phyloP scores from a whole-genome alignment of 2,113 vertebrate genomes.

The Motacilla alba region DNA sequence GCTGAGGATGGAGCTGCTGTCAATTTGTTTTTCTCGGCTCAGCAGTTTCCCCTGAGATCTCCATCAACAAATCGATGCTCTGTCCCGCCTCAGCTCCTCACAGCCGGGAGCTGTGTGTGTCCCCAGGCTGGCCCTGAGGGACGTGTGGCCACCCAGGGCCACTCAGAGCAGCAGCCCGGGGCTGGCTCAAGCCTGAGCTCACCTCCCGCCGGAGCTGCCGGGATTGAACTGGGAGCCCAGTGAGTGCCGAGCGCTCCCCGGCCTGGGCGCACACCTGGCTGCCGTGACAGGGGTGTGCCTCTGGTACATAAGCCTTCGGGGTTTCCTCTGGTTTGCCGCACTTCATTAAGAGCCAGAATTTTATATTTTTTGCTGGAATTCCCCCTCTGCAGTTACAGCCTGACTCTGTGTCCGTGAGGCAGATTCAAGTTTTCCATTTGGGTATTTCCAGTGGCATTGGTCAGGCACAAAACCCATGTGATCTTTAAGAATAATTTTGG shows the following conservation, averaged over 20 bases:
- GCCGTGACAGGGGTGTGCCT: rapidly evolving
- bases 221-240: neutral
- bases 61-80: neutral
- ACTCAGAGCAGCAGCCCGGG: neutral
- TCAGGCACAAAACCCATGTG: neutral
- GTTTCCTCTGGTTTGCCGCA: neutral
- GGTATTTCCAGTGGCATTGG: neutral
- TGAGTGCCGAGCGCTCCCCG: neutral
- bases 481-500: neutral
- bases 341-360: neutral
- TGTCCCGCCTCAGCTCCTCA: neutral
- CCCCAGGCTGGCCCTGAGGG: neutral
- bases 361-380: neutral
- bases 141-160: rapidly evolving
- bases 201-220: rapidly evolving
- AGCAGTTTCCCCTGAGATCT: neutral
- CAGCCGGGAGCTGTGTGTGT: neutral
- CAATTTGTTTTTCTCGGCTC: neutral
- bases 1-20: neutral
- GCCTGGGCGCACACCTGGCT: neutral
- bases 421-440: neutral
- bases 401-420: neutral
- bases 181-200: rapidly evolving
- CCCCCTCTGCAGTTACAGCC: neutral
- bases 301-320: neutral